Percentiles rank a stretch among this genome's conserved stretches.
Evolutionary conservation across 2,888 invertebrate species (phyloP).

Genomic region (Drosophila nr. fundita): DNA sequence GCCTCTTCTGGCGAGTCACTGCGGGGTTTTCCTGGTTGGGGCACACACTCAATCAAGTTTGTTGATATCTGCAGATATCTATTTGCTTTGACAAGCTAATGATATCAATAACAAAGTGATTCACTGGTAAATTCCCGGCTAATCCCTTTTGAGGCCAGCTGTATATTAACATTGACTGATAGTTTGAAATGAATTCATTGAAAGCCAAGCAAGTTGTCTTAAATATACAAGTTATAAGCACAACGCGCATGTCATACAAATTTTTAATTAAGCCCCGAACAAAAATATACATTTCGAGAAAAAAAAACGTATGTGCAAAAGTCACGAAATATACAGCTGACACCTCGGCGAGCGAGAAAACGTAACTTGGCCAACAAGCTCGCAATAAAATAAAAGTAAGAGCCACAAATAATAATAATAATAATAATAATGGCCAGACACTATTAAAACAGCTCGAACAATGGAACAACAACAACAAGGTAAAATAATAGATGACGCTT

Average conservation of each 20-base stretch:
- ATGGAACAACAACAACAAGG: slow-evolving; percentile 9
- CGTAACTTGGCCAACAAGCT: slow-evolving; percentile 11
- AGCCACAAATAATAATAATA: slow-evolving; percentile 32
- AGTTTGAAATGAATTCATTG: slow-evolving; percentile 30
- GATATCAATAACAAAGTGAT: slow-evolving; percentile 34
- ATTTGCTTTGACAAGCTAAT: neutral
- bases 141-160: slow-evolving; percentile 29
- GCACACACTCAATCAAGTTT: neutral
- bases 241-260: slow-evolving; percentile 59
- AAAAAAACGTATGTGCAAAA: slow-evolving; percentile 27
- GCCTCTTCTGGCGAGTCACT: neutral
- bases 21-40: neutral
- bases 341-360: slow-evolving; percentile 27
- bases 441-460: slow-evolving; percentile 17
- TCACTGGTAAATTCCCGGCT: slow-evolving; percentile 28
- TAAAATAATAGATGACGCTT: slow-evolving; percentile 1
- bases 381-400: slow-evolving; percentile 23
- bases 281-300: neutral
- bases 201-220: slow-evolving; percentile 13
- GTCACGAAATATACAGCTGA: slow-evolving; percentile 48
- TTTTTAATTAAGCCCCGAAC: slow-evolving; percentile 30
- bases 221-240: slow-evolving; percentile 28
- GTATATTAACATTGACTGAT: slow-evolving; percentile 30
- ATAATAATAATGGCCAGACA: slow-evolving; percentile 38
- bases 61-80: too few species aligned